Percentiles rank a stretch among this genome's conserved stretches.
phyloP scores from a whole-genome alignment of 2,113 vertebrate genomes.

The Stomatorhinus ivindoensis region DNA sequence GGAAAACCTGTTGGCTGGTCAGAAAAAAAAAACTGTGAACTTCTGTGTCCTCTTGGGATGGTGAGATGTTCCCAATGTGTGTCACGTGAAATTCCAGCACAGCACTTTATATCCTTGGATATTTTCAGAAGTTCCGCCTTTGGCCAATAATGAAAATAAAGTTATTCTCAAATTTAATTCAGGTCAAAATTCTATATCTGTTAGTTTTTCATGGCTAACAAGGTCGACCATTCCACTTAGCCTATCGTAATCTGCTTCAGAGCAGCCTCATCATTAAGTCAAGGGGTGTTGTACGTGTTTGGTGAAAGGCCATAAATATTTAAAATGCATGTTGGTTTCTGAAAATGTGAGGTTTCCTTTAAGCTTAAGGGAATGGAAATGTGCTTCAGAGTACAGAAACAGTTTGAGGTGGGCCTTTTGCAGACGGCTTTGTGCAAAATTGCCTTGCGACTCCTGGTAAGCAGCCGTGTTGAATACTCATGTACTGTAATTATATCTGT shows the following conservation, averaged over 20 bases:
- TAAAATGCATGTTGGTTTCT: background rate
- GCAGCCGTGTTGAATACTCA: background rate
- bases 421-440: background rate
- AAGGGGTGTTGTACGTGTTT: background rate
- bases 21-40: background rate
- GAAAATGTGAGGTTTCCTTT: background rate
- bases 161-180: constrained; percentile 38
- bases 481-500: background rate
- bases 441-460: background rate
- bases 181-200: constrained; percentile 39
- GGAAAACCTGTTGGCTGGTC: background rate
- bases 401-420: background rate
- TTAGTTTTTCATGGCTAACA: constrained; percentile 23
- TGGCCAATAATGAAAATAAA: constrained; percentile 42
- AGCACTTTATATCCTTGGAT: constrained; percentile 18
- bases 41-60: background rate
- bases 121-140: constrained; percentile 25
- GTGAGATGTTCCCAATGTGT: background rate
- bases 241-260: background rate
- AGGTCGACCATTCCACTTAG: background rate
- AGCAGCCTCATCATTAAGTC: background rate
- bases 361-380: background rate
- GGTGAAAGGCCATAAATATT: background rate
- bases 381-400: background rate
- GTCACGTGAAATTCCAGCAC: background rate